phyloP scores from a whole-genome alignment of 2,797 vertebrate species.

The Sebastes taczanowskii region DNA sequence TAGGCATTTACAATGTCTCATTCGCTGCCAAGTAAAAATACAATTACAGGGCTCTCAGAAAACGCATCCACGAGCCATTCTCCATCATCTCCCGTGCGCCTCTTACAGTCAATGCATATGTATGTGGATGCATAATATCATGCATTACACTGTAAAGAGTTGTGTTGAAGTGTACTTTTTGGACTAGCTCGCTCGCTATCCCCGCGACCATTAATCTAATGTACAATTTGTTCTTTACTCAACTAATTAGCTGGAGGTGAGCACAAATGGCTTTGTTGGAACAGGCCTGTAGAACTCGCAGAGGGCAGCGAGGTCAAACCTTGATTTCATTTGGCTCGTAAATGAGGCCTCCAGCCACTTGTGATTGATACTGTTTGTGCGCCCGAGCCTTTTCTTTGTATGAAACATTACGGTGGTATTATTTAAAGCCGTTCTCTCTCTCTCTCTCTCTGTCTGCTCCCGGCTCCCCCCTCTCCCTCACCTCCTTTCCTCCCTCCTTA shows the following conservation, averaged over 20 bases:
- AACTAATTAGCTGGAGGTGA: slow-evolving; percentile 64
- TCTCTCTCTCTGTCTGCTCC: not conserved
- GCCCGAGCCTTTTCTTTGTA: slow-evolving; percentile 40
- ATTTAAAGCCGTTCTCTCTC: slow-evolving; percentile 39
- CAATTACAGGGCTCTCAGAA: slow-evolving; percentile 46
- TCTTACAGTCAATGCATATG: slow-evolving; percentile 4
- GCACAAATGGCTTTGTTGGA: slow-evolving; percentile 56
- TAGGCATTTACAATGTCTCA: slow-evolving; percentile 29
- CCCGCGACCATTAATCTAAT: slow-evolving; percentile 61
- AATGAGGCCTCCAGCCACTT: slow-evolving; percentile 68
- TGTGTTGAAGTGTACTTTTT: slow-evolving; percentile 10
- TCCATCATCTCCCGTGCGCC: slow-evolving; percentile 11
- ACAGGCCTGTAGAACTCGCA: not conserved
- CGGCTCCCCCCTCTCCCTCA: not conserved
- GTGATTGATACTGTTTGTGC: slow-evolving; percentile 71
- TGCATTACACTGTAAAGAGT: not conserved
- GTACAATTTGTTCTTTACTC: slow-evolving; percentile 44
- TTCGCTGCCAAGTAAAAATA: slow-evolving; percentile 53
- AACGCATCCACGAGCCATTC: slow-evolving; percentile 13
- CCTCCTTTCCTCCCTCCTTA: slow-evolving; percentile 43
- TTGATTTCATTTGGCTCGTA: slow-evolving; percentile 63
- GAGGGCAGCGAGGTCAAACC: slow-evolving; percentile 45
- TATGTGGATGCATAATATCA: slow-evolving; percentile 9
- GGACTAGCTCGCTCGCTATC: not conserved
- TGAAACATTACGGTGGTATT: slow-evolving; percentile 58